These are phyloP conservation scores for Enteromius paludinosus DNA, from an alignment of 2,797 vertebrate species.

Conservation along the genomic window DNA sequence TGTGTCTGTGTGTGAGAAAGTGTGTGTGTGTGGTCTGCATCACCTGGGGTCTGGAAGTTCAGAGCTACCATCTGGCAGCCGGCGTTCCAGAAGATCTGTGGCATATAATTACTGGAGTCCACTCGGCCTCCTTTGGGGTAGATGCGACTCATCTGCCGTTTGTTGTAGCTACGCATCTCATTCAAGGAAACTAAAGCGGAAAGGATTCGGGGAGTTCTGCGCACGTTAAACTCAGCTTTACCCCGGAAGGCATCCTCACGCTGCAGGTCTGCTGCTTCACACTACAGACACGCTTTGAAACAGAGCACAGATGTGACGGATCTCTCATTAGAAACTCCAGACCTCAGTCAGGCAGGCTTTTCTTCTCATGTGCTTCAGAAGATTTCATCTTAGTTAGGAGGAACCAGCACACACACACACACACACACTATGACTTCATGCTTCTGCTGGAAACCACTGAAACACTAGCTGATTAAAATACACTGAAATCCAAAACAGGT, in stretches of 20 bases:
- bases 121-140: conserved; percentile 99
- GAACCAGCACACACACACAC: background rate
- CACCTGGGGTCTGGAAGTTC: conserved; percentile 99
- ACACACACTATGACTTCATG: background rate
- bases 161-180: conserved; percentile 89
- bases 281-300: conserved; percentile 24
- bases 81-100: conserved; percentile 99
- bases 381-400: background rate
- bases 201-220: background rate
- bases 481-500: background rate
- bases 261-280: background rate
- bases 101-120: conserved; percentile 99
- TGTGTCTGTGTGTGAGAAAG: background rate
- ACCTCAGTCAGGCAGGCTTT: background rate
- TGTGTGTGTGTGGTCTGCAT: background rate
- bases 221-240: background rate
- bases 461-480: background rate
- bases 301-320: conserved; percentile 11
- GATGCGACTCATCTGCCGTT: conserved; percentile 99
- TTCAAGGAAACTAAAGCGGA: conserved; percentile 7
- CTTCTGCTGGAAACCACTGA: background rate
- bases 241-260: background rate
- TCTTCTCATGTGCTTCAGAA: background rate
- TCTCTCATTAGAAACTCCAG: conserved; percentile 24
- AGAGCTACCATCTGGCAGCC: conserved; percentile 99